A percentile compares a stretch with the other conserved stretches of the same genome.
Evolutionary conservation across 1,140 invertebrate species (phyloP).

Genomic region (Aphelinus atriplicis): DNA sequence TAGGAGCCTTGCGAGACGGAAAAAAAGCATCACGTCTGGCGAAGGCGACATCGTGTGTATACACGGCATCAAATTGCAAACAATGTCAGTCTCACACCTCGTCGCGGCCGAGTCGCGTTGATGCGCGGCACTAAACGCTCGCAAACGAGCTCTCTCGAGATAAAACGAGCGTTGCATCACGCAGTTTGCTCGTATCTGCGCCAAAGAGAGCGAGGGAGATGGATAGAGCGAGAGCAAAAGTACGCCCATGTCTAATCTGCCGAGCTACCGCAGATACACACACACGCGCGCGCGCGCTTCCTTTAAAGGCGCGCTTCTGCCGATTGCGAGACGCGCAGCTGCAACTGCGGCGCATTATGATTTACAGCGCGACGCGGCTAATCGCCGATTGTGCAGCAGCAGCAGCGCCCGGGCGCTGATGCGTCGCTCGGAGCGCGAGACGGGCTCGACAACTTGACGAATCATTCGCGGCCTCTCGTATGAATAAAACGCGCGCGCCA

Average conservation of each 20-base stretch:
- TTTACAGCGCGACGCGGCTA: constrained; percentile 46
- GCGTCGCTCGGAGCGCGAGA: constrained; percentile 29
- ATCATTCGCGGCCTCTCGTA: constrained; percentile 25
- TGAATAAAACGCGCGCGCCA: background rate
- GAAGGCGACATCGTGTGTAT: too few species aligned
- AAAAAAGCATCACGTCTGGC: too few species aligned
- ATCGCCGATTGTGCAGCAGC: background rate
- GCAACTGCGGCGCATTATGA: constrained; percentile 46
- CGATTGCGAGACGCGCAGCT: constrained; percentile 45
- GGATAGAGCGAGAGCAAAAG: too few species aligned
- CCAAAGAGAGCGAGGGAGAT: too few species aligned
- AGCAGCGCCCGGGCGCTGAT: background rate
- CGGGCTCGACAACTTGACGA: constrained; percentile 42
- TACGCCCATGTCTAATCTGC: background rate
- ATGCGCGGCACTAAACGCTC: too few species aligned
- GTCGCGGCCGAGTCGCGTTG: too few species aligned
- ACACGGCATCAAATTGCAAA: too few species aligned
- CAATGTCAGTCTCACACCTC: too few species aligned
- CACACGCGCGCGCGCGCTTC: background rate
- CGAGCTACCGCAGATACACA: background rate
- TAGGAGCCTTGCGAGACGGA: too few species aligned
- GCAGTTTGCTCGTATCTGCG: too few species aligned
- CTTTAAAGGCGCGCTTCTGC: constrained; percentile 3
- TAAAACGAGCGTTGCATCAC: too few species aligned
- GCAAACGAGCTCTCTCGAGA: too few species aligned